Base-by-base conservation (phyloP, 1,140 invertebrate genomes). In the Apis cerana region DNA sequence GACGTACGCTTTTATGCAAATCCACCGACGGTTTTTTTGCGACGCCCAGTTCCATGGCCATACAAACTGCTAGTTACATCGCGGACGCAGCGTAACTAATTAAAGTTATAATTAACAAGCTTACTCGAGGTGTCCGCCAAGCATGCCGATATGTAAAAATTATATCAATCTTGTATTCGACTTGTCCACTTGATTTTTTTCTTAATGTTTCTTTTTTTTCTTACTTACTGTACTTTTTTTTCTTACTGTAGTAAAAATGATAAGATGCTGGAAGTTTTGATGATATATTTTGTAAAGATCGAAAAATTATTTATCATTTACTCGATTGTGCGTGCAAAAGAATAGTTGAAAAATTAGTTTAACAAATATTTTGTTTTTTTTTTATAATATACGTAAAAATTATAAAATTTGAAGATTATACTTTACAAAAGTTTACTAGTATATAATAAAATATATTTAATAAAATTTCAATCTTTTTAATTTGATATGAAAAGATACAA, bases 1-100 rank as follows among this genome's bases (percentile, higher is more conserved):
- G 62, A n/a, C 64, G 64, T 58, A 58, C 75, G 75, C 76, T 76
- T 76, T 76, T 82, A 82, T 75, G 80, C 64, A 75, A 82, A 82
- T 82, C 5, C 72, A n/a, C n/a, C 10, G 12, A 15, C 4, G 54
- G 5, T 43, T 52, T 72, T 78, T 72, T 74, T 65, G 50, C 50
- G 58, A 72, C 78, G 19, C 2, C n/a, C 33, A 27, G 27, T 4
- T 50, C 61, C 15, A 43, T 27, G 33, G 8, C 50, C 50, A 19
- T 33, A 75, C 54, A 43, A 64, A 54, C 59, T 59, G 78, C 68
- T 74, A 62, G 52, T 81, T 81, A 68, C 43, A 75, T n/a, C 21
- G 17, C 59, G 69, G 54, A n/a, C 33, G 23, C 80, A 43, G 80
- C 62, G 52, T 75, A 75, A 75, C 80, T 67, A 75, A 81, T 81